Evolutionary conservation across 2,797 vertebrate genomes (phyloP).

Genomic region (Hybognathus amarus): DNA sequence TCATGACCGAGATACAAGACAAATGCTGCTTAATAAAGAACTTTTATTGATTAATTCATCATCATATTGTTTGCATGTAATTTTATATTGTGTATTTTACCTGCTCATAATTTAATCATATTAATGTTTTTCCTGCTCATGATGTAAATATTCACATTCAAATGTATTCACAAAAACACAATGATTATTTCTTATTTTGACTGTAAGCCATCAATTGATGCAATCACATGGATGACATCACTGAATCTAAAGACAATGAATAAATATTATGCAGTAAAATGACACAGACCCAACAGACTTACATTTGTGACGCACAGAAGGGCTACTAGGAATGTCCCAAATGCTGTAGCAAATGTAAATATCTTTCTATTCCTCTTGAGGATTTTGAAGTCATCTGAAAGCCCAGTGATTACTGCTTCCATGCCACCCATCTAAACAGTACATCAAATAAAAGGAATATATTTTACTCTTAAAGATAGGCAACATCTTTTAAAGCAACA

Average conservation of each 20-base stretch:
- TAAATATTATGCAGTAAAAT: not conserved
- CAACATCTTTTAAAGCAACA: not conserved
- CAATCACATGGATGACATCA: not conserved
- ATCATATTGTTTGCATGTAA: not conserved
- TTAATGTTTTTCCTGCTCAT: not conserved
- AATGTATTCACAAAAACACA: not conserved
- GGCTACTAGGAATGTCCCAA: slow-evolving; percentile 91
- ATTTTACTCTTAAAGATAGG: not conserved
- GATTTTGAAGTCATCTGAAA: slow-evolving; percentile 92
- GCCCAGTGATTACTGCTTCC: slow-evolving; percentile 96
- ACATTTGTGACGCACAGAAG: slow-evolving; percentile 94
- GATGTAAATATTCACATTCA: not conserved
- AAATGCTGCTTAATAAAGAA: slow-evolving; percentile 11
- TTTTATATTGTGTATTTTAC: not conserved
- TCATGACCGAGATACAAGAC: slow-evolving; percentile 25
- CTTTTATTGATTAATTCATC: not conserved
- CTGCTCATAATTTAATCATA: not conserved
- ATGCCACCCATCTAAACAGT: slow-evolving; percentile 94
- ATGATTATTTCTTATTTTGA: not conserved
- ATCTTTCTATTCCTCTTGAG: slow-evolving; percentile 93
- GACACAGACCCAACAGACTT: slow-evolving; percentile 64
- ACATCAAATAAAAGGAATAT: not conserved
- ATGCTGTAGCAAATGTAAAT: slow-evolving; percentile 88
- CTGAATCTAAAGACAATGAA: not conserved
- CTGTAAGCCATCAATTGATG: not conserved